Evolutionary conservation across 2,113 vertebrate species (phyloP).

Genomic region (Stegastes partitus): DNA sequence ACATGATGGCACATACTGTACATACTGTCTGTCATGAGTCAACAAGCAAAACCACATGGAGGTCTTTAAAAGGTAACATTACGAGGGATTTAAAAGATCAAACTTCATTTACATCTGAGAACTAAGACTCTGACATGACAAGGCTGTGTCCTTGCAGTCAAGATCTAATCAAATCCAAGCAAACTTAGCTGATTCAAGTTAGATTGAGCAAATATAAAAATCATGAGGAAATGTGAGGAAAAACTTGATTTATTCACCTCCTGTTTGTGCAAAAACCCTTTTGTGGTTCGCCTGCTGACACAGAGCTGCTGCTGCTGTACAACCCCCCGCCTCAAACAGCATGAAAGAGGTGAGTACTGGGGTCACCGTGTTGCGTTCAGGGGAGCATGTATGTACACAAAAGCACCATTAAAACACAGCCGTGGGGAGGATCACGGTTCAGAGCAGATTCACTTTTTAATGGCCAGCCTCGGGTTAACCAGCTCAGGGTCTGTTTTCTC

Average conservation of each 20-base stretch:
- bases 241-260: slow-evolving; percentile 13
- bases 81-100: no score
- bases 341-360: slow-evolving; percentile 26
- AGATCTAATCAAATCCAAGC: no score
- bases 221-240: not conserved
- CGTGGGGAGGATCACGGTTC: slow-evolving; percentile 20
- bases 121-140: no score
- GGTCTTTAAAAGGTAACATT: no score
- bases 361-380: slow-evolving; percentile 31
- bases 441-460: slow-evolving; percentile 48
- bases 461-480: slow-evolving; percentile 36
- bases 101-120: no score
- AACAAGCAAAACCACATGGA: no score
- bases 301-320: not conserved
- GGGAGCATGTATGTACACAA: not conserved
- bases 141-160: no score
- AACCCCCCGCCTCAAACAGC: not conserved
- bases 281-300: not conserved
- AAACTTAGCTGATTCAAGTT: no score
- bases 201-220: no score
- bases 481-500: not conserved
- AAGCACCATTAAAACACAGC: slow-evolving; percentile 60
- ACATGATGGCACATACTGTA: no score
- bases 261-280: not conserved
- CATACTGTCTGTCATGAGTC: no score